These are phyloP conservation scores for Lichenostomus cassidix DNA, from an alignment of 2,113 vertebrate genomes.

Conservation along the genomic window DNA sequence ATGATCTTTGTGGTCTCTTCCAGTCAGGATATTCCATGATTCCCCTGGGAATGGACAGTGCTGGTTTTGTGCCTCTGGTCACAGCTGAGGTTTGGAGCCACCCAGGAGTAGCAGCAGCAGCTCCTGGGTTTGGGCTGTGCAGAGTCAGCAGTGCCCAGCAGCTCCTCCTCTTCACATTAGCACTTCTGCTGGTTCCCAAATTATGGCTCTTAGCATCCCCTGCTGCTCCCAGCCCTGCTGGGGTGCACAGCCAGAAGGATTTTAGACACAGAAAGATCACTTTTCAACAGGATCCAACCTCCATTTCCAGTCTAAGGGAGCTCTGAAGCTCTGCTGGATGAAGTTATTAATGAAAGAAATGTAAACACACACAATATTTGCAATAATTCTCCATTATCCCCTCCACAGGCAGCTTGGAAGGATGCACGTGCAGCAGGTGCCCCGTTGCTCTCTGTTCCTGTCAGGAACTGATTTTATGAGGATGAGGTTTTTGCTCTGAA, in stretches of 20 bases:
- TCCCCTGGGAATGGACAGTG: neutral
- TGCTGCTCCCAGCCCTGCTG: neutral
- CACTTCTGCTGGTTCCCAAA: neutral
- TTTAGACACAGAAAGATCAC: neutral
- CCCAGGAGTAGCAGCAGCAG: neutral
- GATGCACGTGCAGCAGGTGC: neutral
- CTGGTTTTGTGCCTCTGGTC: neutral
- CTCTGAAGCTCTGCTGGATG: neutral
- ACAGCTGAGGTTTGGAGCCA: neutral
- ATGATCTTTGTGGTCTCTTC: neutral
- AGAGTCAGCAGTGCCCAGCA: neutral
- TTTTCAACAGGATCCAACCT: neutral
- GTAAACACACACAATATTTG: neutral
- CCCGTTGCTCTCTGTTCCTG: neutral
- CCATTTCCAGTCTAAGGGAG: neutral
- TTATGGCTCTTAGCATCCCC: neutral
- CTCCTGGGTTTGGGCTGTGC: neutral
- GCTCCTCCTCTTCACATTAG: neutral
- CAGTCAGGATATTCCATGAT: neutral
- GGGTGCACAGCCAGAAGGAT: neutral
- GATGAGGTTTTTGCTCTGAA: slow-evolving; percentile 9
- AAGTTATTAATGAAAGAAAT: neutral
- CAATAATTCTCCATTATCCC: neutral
- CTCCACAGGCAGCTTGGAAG: neutral
- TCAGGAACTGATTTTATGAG: neutral